Evolutionary conservation across 2,888 invertebrate species (phyloP).

Genomic region (Choreutis nemorana): DNA sequence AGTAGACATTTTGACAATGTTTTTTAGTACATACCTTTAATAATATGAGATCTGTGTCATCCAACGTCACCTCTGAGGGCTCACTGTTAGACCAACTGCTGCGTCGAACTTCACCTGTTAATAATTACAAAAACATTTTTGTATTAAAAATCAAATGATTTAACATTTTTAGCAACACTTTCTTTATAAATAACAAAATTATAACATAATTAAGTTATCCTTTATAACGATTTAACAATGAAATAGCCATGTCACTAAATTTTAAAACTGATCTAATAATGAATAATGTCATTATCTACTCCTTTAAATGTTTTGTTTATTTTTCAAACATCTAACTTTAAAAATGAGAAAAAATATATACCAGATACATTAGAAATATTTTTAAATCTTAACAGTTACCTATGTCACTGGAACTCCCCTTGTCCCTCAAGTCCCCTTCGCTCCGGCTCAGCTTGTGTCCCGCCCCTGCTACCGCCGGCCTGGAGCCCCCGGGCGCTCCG

Average conservation of each 20-base stretch:
- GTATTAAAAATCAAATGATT: background rate
- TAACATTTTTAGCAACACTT: background rate
- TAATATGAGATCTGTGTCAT: slow-evolving; percentile 50
- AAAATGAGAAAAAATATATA: too few species aligned
- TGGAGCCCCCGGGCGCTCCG: too few species aligned
- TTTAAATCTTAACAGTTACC: slow-evolving; percentile 13
- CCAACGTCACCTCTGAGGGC: slow-evolving; percentile 46
- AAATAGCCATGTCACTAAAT: too few species aligned
- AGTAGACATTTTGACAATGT: background rate
- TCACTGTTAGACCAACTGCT: slow-evolving; percentile 51
- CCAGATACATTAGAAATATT: background rate
- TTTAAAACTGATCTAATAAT: too few species aligned
- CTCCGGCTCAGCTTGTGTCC: slow-evolving; percentile 37
- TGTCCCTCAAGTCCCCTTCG: slow-evolving; percentile 35
- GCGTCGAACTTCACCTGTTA: slow-evolving; percentile 35
- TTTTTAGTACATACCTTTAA: slow-evolving; percentile 30
- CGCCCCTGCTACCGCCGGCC: too few species aligned
- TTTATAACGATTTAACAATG: too few species aligned
- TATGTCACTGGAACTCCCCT: slow-evolving; percentile 16
- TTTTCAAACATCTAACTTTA: too few species aligned
- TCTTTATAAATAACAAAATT: too few species aligned
- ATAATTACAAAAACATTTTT: background rate
- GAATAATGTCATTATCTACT: too few species aligned
- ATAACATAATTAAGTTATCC: too few species aligned
- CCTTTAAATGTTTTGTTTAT: too few species aligned